phyloP scores from a whole-genome alignment of 2,888 invertebrate genomes.

The Timandra comae region DNA sequence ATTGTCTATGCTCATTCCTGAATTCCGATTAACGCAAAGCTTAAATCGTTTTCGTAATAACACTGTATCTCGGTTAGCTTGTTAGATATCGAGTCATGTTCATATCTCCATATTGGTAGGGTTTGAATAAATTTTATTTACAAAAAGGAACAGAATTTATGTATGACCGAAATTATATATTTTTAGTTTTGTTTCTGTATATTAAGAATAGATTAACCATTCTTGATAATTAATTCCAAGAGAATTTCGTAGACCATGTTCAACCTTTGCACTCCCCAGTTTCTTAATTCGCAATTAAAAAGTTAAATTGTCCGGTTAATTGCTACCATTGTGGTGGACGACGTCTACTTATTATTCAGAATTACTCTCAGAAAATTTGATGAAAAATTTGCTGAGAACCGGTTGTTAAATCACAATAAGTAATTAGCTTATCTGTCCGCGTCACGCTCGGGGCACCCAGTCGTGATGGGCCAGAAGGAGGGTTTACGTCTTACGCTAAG shows the following conservation, averaged over 20 bases:
- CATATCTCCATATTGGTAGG: not conserved
- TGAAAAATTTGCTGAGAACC: constrained; percentile 54
- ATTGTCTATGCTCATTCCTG: constrained; percentile 71
- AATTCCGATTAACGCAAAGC: constrained; percentile 67
- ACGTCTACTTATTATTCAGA: constrained; percentile 59
- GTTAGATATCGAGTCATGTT: constrained; percentile 18
- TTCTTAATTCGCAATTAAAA: constrained; percentile 71
- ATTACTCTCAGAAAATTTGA: constrained; percentile 52
- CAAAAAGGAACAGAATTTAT: too few relatives aligned
- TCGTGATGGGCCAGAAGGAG: constrained; percentile 26
- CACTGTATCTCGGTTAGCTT: constrained; percentile 22
- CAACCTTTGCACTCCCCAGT: constrained; percentile 59
- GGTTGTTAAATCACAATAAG: constrained; percentile 63
- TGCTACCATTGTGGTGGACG: constrained; percentile 64
- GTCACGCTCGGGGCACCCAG: constrained; percentile 47
- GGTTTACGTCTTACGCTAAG: constrained; percentile 54
- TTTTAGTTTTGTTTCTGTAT: too few relatives aligned
- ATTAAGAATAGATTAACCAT: too few relatives aligned
- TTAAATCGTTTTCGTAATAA: constrained; percentile 41
- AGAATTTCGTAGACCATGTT: constrained; percentile 35
- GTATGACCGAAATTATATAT: too few relatives aligned
- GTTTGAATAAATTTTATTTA: too few relatives aligned
- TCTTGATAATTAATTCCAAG: constrained; percentile 37
- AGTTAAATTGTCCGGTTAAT: constrained; percentile 73
- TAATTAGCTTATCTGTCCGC: constrained; percentile 69